Conservation (phyloP, 2,888 invertebrate species). For the Pristionchus maxplancki region DNA sequence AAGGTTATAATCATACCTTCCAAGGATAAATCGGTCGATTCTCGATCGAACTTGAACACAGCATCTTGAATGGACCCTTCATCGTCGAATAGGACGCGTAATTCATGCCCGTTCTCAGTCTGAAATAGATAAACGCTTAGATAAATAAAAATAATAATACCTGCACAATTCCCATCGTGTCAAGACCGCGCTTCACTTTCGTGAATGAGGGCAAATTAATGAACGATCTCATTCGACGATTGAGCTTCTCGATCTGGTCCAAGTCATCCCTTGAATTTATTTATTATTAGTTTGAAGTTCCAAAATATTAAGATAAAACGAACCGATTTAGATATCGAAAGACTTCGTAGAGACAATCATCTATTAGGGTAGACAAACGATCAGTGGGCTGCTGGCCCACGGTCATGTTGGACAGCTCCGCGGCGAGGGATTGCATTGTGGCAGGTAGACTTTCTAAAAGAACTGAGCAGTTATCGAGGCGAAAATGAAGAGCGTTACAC, state of each 20-base stretch:
- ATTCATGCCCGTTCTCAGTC: background rate
- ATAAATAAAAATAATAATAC: background rate
- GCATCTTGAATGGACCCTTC: background rate
- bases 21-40: background rate
- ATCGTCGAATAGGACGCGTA: background rate
- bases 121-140: background rate
- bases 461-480: conserved; percentile 82
- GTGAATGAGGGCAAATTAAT: background rate
- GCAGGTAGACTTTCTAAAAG: conserved; percentile 99
- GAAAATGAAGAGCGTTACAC: background rate
- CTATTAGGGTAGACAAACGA: background rate
- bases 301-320: background rate
- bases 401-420: conserved; percentile 78
- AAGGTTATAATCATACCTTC: background rate
- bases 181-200: background rate
- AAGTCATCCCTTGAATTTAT: background rate
- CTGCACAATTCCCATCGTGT: background rate
- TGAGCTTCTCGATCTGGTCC: background rate
- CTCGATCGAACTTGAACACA: background rate
- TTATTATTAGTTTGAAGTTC: background rate
- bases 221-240: background rate
- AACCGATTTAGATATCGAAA: background rate
- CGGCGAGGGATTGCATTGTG: conserved; percentile 95
- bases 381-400: background rate
- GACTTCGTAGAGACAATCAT: background rate